phyloP scores from a whole-genome alignment of 1,140 invertebrate species.

The Phthorimaea operculella region DNA sequence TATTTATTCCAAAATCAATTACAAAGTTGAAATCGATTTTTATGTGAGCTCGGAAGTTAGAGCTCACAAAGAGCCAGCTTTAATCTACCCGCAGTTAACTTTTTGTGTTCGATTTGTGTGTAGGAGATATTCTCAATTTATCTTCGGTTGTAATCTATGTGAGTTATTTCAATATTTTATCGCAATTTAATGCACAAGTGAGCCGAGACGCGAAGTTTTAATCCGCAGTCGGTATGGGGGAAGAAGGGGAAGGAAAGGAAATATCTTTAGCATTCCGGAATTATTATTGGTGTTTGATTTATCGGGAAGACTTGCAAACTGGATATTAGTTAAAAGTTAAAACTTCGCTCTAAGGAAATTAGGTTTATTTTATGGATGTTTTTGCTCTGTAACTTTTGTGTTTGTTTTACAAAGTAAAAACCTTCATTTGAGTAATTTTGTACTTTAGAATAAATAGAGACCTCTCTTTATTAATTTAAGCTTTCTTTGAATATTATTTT shows the following conservation, averaged over 20 bases:
- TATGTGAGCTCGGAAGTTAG: too few relatives aligned
- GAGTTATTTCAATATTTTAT: constrained; percentile 1
- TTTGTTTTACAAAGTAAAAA: too few relatives aligned
- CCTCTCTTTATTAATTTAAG: too few relatives aligned
- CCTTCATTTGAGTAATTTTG: too few relatives aligned
- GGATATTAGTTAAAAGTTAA: neutral
- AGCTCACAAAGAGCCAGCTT: too few relatives aligned
- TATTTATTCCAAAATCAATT: neutral
- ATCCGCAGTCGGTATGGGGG: neutral
- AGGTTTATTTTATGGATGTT: too few relatives aligned
- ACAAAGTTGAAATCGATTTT: neutral
- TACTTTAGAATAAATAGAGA: too few relatives aligned
- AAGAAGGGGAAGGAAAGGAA: neutral
- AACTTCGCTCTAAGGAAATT: too few relatives aligned
- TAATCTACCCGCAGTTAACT: too few relatives aligned
- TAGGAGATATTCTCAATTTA: neutral
- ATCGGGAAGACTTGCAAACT: neutral
- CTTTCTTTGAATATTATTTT: too few relatives aligned
- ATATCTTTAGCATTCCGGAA: constrained; percentile 3
- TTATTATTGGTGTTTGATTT: constrained; percentile 1
- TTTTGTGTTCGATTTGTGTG: too few relatives aligned
- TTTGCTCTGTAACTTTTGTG: too few relatives aligned
- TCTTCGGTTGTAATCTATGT: neutral
- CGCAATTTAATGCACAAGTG: constrained; percentile 1
- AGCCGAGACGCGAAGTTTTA: neutral